phyloP scores from a whole-genome alignment of 2,797 vertebrate genomes.

The Danio jaintianensis region DNA sequence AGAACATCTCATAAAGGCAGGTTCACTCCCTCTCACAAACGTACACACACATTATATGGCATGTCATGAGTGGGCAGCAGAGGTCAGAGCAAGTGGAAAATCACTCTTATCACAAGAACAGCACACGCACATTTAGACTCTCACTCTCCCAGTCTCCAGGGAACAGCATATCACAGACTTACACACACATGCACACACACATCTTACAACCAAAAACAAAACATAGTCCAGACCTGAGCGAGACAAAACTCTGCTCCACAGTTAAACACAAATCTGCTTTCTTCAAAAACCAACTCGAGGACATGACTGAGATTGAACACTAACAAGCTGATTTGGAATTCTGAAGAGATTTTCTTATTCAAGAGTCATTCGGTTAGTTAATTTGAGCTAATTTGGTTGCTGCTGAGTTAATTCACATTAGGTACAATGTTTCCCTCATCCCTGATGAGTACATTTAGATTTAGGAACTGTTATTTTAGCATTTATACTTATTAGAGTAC shows the following conservation, averaged over 20 bases:
- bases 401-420: neutral
- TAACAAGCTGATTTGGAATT: neutral
- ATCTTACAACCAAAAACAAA: slow-evolving; percentile 28
- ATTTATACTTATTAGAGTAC: too few species aligned
- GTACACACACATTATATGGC: slow-evolving; percentile 22
- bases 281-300: neutral
- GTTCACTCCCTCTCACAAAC: slow-evolving; percentile 30
- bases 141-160: slow-evolving; percentile 23
- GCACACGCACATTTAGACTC: slow-evolving; percentile 20
- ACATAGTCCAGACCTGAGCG: neutral
- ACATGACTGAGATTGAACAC: neutral
- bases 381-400: neutral
- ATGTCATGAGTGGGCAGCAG: slow-evolving; percentile 25
- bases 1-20: slow-evolving; percentile 51
- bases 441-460: neutral
- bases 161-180: slow-evolving; percentile 30
- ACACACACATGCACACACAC: slow-evolving; percentile 3
- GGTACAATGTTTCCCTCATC: too few species aligned
- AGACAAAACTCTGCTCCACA: neutral
- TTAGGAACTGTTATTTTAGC: neutral
- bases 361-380: neutral
- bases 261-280: neutral
- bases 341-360: neutral
- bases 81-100: slow-evolving; percentile 41
- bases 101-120: slow-evolving; percentile 42